Base-by-base conservation (phyloP, 2,113 vertebrate genomes). In the Chauna torquata region DNA sequence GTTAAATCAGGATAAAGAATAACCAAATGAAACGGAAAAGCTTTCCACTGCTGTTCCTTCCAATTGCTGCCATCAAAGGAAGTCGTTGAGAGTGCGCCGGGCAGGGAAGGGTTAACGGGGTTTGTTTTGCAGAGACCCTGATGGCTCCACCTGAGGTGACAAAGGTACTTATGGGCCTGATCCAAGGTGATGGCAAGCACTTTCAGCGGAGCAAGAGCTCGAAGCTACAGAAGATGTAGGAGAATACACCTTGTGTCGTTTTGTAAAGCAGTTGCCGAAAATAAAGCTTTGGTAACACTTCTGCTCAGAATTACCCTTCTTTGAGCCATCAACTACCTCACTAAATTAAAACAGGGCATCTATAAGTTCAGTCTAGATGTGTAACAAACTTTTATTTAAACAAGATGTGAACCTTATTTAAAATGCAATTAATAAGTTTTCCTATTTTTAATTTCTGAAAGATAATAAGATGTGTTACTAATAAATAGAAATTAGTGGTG, bases 61-160 rank as follows among this genome's bases (percentile, higher is more conserved):
- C 1, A 45, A 32, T 30, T 34, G 49, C 47, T 80, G 55, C 32
- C 57, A 75, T 27, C 2, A 3, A 78, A 69, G 32, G 12, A 14
- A 76, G 22, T 27, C 32, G 79, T 44, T 71, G 50, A 88, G 77
- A 71, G 50, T 16, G 36, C 32, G 23, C 72, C 10, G 25, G 95
- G n/a, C 54, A 90, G 38, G 47, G 76, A 96, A 96, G 97, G 94
- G 96, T 97, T 97, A 97, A 97, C 4, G 1, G 24, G 16, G 58
- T 38, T 86, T 86, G 34, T 47, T 38, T 34, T 17, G 49, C 55
- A 19, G 74, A 80, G 84, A 28, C 78, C 72, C 75, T 6, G n/a
- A 66, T 15, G 82, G 68, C 49, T 95, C 75, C 62, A 11, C 70
- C 28, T 66, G 87, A 86, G 59, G 50, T 74, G 64, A 88, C 84